Base-by-base conservation (phyloP, 2,888 invertebrate species). In the Xestoiulus laeticollis region DNA sequence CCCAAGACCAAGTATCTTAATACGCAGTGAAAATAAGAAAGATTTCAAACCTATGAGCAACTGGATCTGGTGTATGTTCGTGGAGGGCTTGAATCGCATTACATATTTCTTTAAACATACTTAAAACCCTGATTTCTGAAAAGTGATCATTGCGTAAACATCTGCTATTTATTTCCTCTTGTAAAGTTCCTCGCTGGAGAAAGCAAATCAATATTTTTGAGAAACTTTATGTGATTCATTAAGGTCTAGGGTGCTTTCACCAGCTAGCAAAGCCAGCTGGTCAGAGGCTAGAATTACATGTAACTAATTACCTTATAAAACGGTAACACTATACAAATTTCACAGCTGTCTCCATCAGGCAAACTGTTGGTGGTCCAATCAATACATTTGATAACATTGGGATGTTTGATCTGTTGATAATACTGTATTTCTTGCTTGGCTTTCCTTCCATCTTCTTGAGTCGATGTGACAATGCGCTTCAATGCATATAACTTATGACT, bases 381-480 rank as follows among this genome's bases (percentile, higher is more conserved):
- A 88, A 96, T 93, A 53, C 96, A 93, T 90, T 95, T 94, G 87
- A 96, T 94, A 26, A 97, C 94, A 91, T 96, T 95, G 3, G 94
- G 94, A 91, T 96, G 96, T 89, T 94, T 93, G 38, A 96, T 92
- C 90, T 94, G 93, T 88, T 94, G 94, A 91, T 95, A 95, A 90
- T 95, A 95, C 90, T 95, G 95, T 85, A 96, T 94, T 92, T 97
- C 97, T 89, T 94, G 93, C 90, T 95, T 91, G 0, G 96, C 96
- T 89, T 91, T 93, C 85, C 90, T 94, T 91, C 96, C 95, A 91
- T 97, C 96, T 89, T 95, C 95, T 88, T 94, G 93, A 89, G 95
- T 94, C 92, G 96, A 96, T 90, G 96, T 96, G n/a, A 94, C 94
- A 88, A 96, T 96, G 90, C 95, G 94, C 92, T 97, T 97, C 84